Base-by-base conservation (phyloP, 2,888 invertebrate species). In the Crepidodera aurea region DNA sequence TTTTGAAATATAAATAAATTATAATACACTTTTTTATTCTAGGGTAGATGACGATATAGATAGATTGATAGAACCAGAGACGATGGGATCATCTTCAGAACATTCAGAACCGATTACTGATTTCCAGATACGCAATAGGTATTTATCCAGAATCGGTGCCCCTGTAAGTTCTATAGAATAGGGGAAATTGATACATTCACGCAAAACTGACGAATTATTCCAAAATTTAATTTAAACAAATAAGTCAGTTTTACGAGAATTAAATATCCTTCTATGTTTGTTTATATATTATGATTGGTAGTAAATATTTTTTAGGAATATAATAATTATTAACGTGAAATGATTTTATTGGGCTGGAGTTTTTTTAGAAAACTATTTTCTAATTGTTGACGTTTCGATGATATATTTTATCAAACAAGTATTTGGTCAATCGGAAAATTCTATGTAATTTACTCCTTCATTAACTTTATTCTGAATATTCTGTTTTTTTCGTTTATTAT, bases 41-140 rank as follows among this genome's bases (percentile, higher is more conserved):
- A 83, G 64, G 79, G 80, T 34, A 80, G 81, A 2, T 48, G 82
- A 83, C 65, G 87, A 87, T 73, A 81, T 83, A 60, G 85, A 86
- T 72, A 83, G 83, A 69, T 76, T 86, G 40, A 73, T 85, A 40
- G 81, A 83, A 4, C 77, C 82, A n/a, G 84, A 81, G 42, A 83
- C 66, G 22, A 57, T 44, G 29, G 60, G 42, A 18, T 56, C 63
- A n/a, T 51, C 62, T 0, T 59, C 40, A 55, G 74, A 73, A 37
- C 62, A 67, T 15, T 71, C 83, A 34, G 83, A 83, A 64, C 82
- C 85, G 0, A 84, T 83, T 65, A 84, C 86, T 19, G 86, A 86
- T 68, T 85, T 85, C 71, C 83, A 84, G 65, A 86, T 87, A 70
- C 82, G 87, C 67, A 87, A 87, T 78, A 82, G 87, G 69, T 87